Base-by-base conservation (phyloP, 2,797 vertebrate genomes). In the Hippopotamyrus pictus region DNA sequence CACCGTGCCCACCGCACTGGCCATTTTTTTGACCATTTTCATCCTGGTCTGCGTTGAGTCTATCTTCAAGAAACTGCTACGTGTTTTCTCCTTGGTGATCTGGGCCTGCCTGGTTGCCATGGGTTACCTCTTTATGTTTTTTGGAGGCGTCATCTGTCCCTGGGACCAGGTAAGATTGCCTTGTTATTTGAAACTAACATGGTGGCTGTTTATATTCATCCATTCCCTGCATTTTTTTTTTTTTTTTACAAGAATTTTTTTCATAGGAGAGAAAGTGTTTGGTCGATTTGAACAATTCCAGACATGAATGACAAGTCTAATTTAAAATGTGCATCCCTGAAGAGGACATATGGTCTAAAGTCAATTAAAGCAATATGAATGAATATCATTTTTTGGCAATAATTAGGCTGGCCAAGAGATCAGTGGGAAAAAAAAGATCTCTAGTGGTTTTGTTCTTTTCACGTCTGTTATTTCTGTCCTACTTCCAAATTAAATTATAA, bases 61-160 rank as follows among this genome's bases (percentile, higher is more conserved):
- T 1, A 94, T 99, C 91, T 99, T 99, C 94, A 98, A 97, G 96
- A 99, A 98, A 95, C 96, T 99, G 87, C 97, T 99, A 1, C 97
- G 96, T 14, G 76, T 99, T 91, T 99, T 99, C 94, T 98, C 98
- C 3, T 91, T 99, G 94, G 96, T 99, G 92, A 98, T 99, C 93
- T 99, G 98, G 98, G 96, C 96, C 46, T 98, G 98, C 90, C 95
- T 99, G 90, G 97, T 99, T 94, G 94, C 97, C 94, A 99, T 99
- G 98, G 98, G 97, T 92, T 99, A 99, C 95, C 95, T 99, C 92
- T 99, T 99, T 92, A 98, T 99, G 98, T 98, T 98, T 95, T 98
- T 97, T 7, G 98, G 97, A 22, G 98, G 97, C 90, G 97, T 98
- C 91, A 95, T 99, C 94, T 99, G 97, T 94, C 97, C 98, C 0